These are phyloP conservation scores for Scaptomyza reducta DNA, from an alignment of 2,888 invertebrate genomes.

Conservation along the genomic window DNA sequence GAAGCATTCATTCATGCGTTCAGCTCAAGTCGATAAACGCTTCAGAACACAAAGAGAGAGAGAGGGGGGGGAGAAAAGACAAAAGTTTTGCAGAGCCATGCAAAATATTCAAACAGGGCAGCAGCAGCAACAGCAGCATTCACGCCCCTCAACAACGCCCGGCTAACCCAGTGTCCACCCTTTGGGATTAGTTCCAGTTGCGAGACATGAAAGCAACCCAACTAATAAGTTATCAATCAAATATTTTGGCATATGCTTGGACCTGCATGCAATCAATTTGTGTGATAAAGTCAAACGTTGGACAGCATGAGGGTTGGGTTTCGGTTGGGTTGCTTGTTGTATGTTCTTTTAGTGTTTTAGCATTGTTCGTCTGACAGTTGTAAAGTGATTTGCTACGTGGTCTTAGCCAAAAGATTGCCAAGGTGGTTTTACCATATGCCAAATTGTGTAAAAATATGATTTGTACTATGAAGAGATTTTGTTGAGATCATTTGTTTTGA, in stretches of 20 bases:
- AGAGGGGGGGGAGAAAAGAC: constrained; percentile 48
- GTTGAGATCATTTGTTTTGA: constrained; percentile 32
- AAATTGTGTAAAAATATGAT: constrained; percentile 66
- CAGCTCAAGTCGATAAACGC: constrained; percentile 54
- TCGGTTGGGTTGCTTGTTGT: neutral
- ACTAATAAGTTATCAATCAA: constrained; percentile 80
- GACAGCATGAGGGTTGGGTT: constrained; percentile 10
- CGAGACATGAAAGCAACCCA: constrained; percentile 56
- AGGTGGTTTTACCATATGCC: constrained; percentile 14
- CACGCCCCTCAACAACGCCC: constrained; percentile 1
- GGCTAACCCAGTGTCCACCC: constrained; percentile 10
- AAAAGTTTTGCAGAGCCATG: constrained; percentile 71
- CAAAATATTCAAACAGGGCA: constrained; percentile 55
- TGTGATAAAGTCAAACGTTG: constrained; percentile 56
- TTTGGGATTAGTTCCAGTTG: constrained; percentile 43
- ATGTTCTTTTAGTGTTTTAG: constrained; percentile 27
- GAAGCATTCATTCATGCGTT: constrained; percentile 76
- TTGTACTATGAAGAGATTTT: constrained; percentile 46
- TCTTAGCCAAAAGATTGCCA: constrained; percentile 11
- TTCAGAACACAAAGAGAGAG: neutral
- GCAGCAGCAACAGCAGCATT: neutral
- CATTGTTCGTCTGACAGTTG: constrained; percentile 72
- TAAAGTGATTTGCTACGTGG: constrained; percentile 77
- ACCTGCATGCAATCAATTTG: constrained; percentile 64
- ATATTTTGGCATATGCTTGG: constrained; percentile 72